Conservation (phyloP, 1,140 invertebrate species). For the Drosophila pallidifrons region DNA sequence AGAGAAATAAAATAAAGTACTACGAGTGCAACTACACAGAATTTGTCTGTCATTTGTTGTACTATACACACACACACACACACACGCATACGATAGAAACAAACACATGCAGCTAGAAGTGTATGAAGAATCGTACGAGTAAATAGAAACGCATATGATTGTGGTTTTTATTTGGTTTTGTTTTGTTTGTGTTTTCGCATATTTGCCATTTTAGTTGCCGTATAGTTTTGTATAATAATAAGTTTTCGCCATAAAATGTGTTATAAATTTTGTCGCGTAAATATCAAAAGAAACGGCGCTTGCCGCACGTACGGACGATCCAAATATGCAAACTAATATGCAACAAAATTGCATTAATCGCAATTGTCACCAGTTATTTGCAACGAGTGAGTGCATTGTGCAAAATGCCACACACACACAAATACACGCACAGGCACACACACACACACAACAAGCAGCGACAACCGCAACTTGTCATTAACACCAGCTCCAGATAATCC, state of each 20-base stretch:
- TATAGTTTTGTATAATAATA: slow-evolving; percentile 36
- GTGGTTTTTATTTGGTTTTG: slow-evolving; percentile 21
- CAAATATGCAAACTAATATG: slow-evolving; percentile 31
- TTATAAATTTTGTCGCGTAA: slow-evolving; percentile 66
- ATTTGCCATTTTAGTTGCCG: slow-evolving; percentile 45
- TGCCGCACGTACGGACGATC: slow-evolving; percentile 62
- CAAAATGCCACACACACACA: slow-evolving; percentile 43
- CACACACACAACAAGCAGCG: neutral
- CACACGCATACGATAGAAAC: slow-evolving; percentile 5
- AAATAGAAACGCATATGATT: slow-evolving; percentile 21
- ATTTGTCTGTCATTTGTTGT: slow-evolving; percentile 40
- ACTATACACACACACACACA: slow-evolving; percentile 6
- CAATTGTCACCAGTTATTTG: slow-evolving; percentile 45
- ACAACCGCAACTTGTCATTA: slow-evolving; percentile 20
- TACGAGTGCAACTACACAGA: slow-evolving; percentile 35
- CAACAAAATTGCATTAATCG: slow-evolving; percentile 39
- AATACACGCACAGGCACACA: slow-evolving; percentile 16
- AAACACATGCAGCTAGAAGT: slow-evolving; percentile 11
- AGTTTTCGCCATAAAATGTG: slow-evolving; percentile 57
- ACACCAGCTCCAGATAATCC: slow-evolving; percentile 26
- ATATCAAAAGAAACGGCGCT: slow-evolving; percentile 53
- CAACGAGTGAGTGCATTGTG: slow-evolving; percentile 37
- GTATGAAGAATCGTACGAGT: neutral
- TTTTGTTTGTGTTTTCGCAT: slow-evolving; percentile 36
- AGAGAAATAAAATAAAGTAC: slow-evolving; percentile 36